Evolutionary conservation across 2,888 invertebrate genomes (phyloP).

Genomic region (Digitonthophagus gazella): DNA sequence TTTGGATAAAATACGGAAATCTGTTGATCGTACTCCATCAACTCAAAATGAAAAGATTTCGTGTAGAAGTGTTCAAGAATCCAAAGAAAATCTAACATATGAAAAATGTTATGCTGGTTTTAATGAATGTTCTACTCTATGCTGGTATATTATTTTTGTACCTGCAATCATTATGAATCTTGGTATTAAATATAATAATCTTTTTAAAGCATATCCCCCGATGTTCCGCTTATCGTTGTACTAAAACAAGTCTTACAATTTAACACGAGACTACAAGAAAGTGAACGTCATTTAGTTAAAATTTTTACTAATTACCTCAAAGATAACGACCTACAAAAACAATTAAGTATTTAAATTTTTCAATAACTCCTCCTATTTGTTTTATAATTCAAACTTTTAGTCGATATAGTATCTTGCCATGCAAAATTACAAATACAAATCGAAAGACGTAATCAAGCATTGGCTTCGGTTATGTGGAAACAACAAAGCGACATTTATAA

Average conservation of each 20-base stretch:
- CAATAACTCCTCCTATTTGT: no score
- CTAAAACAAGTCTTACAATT: constrained; percentile 31
- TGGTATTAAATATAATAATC: not conserved
- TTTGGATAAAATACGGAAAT: not conserved
- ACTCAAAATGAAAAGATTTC: not conserved
- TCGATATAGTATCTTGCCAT: constrained; percentile 37
- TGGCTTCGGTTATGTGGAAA: constrained; percentile 44
- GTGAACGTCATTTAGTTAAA: constrained; percentile 38
- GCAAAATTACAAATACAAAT: constrained; percentile 40
- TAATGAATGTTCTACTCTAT: not conserved
- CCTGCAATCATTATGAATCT: no score
- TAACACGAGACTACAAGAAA: constrained; percentile 34
- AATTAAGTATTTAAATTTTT: constrained; percentile 38
- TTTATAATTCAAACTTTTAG: constrained; percentile 37
- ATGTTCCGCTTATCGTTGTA: not conserved
- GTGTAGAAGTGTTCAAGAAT: not conserved
- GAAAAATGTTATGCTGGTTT: not conserved
- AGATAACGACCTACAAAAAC: constrained; percentile 37
- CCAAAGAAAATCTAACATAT: not conserved
- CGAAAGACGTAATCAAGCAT: constrained; percentile 38
- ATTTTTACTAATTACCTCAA: constrained; percentile 39
- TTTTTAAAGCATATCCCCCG: not conserved
- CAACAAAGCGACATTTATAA: constrained; percentile 42
- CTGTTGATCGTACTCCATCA: no score
- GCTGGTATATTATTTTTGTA: not conserved